Evolutionary conservation across 2,113 vertebrate species (phyloP), one percentile per base, ranked within the genome.

Genomic region (Petrocephalus microphthalmus): DNA sequence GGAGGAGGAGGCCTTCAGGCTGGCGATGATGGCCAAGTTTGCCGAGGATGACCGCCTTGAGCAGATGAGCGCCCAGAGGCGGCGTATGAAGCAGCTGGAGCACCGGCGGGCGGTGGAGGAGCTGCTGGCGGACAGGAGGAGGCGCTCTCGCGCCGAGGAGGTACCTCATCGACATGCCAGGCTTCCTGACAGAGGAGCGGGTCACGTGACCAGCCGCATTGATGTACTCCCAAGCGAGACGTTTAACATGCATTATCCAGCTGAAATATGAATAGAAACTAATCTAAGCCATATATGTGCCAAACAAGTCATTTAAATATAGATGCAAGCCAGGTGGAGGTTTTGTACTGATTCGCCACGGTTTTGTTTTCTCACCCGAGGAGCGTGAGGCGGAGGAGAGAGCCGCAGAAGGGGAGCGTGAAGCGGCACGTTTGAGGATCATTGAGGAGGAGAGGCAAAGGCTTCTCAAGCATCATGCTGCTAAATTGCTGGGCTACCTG

Each of bases 391-490:
- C 96, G 37, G 94, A 96, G 92, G 97, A 97, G 82, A 94, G 92
- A 89, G 94, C 93, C 0, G 15, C 93, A 2, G 96, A 98, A 87
- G 91, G 96, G 89, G 94, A 93, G 91, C 93, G 91, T 91, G 95
- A 97, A 91, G 93, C 92, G 3, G 88, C 91, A 51, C 93, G 95
- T 1, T 90, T 93, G 88, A 93, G 94, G 89, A 94, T 99, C 53
- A 93, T 99, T 87, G 98, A 99, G 91, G 97, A 99, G 89, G 98
- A 99, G 92, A 96, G 98, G 88, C 94, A 95, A 91, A 96, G 93
- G 90, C 96, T 99, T 84, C 95, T 99, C 74, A 96, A 96, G 90
- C 94, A 95, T 17, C 97, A 99, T 1, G 98, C 97, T 0, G 92
- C 95, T 22, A 94, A 98, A 88, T 91, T 99, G 67, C 84, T 99